Evolutionary conservation across 2,888 invertebrate species (phyloP), one percentile per base, ranked within the genome.

Genomic region (Carabus problematicus): DNA sequence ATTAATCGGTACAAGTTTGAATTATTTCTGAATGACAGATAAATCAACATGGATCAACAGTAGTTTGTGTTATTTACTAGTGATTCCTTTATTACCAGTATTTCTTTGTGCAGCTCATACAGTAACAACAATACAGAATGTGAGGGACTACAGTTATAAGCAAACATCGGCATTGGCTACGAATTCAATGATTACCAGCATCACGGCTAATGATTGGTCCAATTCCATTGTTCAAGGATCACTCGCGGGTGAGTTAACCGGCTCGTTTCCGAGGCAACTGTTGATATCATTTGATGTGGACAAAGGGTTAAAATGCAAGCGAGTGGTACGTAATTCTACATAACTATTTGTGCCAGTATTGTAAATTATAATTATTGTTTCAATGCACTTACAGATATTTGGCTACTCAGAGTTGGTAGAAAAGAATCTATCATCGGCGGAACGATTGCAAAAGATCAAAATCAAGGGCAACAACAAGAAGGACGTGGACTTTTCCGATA

Each of bases 141-240:
- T 79, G 7, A 76, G 84, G 49, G 81, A 83, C 71, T 77, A 77
- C 19, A 79, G 79, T 41, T 79, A 76, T 47, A 78, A 79, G 69
- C 75, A 76, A 29, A 76, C 75, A 62, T 78, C 80, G n/a, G 63
- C 81, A 29, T 72, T 83, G 71, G 76, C 79, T n/a, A 80, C 83
- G 6, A 80, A 80, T 72, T 81, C 84, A n/a, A 72, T 76, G 1
- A 73, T 80, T 11, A 76, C 80, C 76, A 72, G 79, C 9, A 70
- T 86, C 14, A 78, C 82, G 4, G 76, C 77, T 42, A 85, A 83
- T 69, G 86, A 86, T 73, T 85, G 85, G 81, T 77, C 82, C 9
- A 87, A 87, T 75, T 79, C 82, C 11, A 75, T 85, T 43, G 80
- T 84, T 3, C 84, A 85, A 69, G 83, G 83, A 1, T 85, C 84